Evolutionary conservation across 2,113 vertebrate genomes (phyloP).

Genomic region (Trogon melanurus): DNA sequence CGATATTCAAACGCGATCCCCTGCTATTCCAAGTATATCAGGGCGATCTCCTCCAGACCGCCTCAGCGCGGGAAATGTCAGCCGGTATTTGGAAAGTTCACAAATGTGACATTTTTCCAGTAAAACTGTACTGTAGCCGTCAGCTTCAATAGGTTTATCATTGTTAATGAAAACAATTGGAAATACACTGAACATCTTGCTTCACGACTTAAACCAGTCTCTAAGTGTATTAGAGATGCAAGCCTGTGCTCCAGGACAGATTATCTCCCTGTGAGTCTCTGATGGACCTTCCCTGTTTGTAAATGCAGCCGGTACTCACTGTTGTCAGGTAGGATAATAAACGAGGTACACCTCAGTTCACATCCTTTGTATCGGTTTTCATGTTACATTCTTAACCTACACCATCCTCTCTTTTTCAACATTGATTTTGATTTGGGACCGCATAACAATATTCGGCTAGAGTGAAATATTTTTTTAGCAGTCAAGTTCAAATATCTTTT

Average conservation of each 20-base stretch:
- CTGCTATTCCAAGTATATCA: background rate
- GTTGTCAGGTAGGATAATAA: conserved; percentile 48
- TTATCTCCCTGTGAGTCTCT: background rate
- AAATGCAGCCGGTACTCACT: conserved; percentile 11
- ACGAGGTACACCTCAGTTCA: conserved; percentile 34
- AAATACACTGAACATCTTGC: conserved; percentile 36
- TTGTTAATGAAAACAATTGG: conserved; percentile 46
- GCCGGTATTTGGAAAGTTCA: background rate
- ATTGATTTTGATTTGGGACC: conserved; percentile 41
- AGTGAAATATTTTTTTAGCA: background rate
- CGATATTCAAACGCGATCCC: background rate
- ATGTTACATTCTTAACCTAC: conserved; percentile 33
- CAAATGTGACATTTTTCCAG: conserved; percentile 34
- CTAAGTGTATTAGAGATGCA: conserved; percentile 21
- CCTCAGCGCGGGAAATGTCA: background rate
- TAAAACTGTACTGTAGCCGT: background rate
- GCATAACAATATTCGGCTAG: background rate
- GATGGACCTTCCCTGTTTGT: conserved; percentile 10
- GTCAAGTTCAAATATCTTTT: background rate
- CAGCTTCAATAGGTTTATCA: conserved; percentile 37
- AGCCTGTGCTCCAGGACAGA: conserved; percentile 47
- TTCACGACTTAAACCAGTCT: background rate
- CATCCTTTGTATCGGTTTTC: background rate
- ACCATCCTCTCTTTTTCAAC: background rate
- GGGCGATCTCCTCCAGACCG: background rate